phyloP scores from a whole-genome alignment of 1,140 invertebrate genomes.

The Papilio helenus region DNA sequence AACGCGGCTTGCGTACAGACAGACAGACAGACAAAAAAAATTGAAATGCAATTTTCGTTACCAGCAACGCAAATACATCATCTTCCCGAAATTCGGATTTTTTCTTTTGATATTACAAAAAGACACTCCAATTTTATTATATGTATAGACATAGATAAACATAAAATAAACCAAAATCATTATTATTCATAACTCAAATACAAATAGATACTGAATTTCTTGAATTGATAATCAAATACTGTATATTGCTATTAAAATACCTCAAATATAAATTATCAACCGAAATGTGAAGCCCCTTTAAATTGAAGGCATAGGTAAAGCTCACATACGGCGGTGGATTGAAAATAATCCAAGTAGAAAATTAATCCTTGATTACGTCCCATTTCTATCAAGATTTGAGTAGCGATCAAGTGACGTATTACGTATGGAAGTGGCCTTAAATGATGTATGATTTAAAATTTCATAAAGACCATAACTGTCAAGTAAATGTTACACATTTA shows the following conservation, averaged over 20 bases:
- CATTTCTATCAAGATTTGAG: slow-evolving; percentile 65
- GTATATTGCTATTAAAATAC: slow-evolving; percentile 39
- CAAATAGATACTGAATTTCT: not conserved
- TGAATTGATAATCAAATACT: not conserved
- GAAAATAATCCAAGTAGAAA: slow-evolving; percentile 82
- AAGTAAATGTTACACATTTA: too few species aligned
- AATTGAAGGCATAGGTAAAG: slow-evolving; percentile 73
- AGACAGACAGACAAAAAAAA: too few species aligned
- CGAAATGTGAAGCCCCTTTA: slow-evolving; percentile 58
- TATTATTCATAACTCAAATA: too few species aligned
- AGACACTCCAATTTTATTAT: too few species aligned
- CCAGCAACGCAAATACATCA: too few species aligned
- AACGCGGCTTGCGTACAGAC: too few species aligned
- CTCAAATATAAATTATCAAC: slow-evolving; percentile 54
- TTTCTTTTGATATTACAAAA: too few species aligned
- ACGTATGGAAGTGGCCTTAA: slow-evolving; percentile 14
- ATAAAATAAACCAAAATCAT: too few species aligned
- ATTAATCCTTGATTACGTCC: slow-evolving; percentile 81
- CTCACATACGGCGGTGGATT: slow-evolving; percentile 74
- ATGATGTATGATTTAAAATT: not conserved
- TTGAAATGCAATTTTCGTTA: too few species aligned
- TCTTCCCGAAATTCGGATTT: too few species aligned
- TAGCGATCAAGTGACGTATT: slow-evolving; percentile 42
- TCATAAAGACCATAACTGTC: not conserved
- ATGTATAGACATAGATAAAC: too few species aligned